phyloP scores from a whole-genome alignment of 2,113 vertebrate genomes.

The Apus apus region DNA sequence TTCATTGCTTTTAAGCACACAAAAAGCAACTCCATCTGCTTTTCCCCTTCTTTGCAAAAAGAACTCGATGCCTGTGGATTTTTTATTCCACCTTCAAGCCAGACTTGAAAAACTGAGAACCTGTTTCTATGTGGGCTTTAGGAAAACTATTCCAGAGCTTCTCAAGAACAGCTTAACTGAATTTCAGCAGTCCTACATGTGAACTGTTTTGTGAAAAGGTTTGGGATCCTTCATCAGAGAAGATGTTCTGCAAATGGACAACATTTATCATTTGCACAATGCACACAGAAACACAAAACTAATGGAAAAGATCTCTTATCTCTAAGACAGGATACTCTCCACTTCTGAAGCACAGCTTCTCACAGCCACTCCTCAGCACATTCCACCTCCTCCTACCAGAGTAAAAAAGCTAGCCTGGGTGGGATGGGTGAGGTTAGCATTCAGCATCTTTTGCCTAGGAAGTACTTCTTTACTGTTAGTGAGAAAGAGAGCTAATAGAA shows the following conservation, averaged over 20 bases:
- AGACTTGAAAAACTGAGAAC: conserved; percentile 1
- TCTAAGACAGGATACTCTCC: background rate
- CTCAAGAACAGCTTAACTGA: background rate
- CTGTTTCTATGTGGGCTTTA: background rate
- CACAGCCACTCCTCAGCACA: background rate
- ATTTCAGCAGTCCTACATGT: background rate
- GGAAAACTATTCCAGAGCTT: background rate
- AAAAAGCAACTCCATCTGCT: conserved; percentile 25
- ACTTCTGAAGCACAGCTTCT: background rate
- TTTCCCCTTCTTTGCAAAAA: background rate
- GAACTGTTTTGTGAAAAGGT: background rate
- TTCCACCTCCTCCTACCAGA: background rate
- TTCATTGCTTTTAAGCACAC: conserved; percentile 21
- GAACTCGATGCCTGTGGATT: background rate
- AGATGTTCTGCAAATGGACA: background rate
- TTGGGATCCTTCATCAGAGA: conserved; percentile 10
- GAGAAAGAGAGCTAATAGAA: background rate
- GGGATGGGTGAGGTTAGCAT: background rate
- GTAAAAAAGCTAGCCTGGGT: background rate
- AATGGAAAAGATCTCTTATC: background rate
- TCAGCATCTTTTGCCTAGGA: background rate
- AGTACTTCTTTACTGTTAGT: background rate
- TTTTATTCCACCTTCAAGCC: conserved; percentile 15
- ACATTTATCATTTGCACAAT: background rate
- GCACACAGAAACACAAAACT: background rate